These are phyloP conservation scores for Resseliella maxima DNA, from an alignment of 2,888 invertebrate genomes.

Conservation along the genomic window DNA sequence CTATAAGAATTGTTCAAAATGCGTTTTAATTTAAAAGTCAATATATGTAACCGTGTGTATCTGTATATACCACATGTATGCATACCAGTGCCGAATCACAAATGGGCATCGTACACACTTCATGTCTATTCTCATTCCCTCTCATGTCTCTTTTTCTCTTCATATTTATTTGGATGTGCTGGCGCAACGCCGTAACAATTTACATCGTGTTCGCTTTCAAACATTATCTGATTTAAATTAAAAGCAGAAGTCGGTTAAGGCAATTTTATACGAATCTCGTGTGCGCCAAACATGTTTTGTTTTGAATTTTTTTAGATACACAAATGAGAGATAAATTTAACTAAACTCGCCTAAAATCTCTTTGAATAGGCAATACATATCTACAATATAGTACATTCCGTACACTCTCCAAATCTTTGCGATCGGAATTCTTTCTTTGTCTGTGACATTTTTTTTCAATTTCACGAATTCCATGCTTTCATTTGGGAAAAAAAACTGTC, in stretches of 20 bases:
- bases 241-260: conserved; percentile 36
- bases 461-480: conserved; percentile 21
- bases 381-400: background rate
- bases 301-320: background rate
- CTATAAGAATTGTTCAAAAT: background rate
- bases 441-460: background rate
- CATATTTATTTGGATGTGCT: background rate
- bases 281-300: conserved; percentile 16
- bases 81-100: background rate
- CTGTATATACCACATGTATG: background rate
- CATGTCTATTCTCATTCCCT: background rate
- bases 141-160: background rate
- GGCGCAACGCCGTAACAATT: background rate
- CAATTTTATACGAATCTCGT: background rate
- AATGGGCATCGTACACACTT: background rate
- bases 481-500: background rate
- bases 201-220: conserved; percentile 35
- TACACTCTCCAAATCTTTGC: background rate
- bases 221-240: background rate
- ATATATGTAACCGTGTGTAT: background rate
- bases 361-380: background rate
- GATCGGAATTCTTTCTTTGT: background rate
- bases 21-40: conserved; percentile 51
- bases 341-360: background rate
- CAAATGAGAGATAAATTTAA: background rate